Evolutionary conservation across 2,797 vertebrate species (phyloP), one percentile per base, ranked within the genome.

Genomic region (Sebastes hubbsi): DNA sequence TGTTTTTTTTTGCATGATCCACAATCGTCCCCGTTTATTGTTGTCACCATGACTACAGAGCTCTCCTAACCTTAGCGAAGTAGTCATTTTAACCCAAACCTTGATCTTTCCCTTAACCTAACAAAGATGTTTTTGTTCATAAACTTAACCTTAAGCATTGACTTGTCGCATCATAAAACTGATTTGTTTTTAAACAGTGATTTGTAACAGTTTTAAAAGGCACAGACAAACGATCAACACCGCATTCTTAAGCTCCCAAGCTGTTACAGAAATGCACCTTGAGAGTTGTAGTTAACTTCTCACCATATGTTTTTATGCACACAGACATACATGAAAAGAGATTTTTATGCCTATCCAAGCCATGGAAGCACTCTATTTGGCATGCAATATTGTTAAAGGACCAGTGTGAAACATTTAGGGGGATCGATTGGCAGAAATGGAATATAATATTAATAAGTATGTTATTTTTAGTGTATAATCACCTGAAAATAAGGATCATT

Each of bases 71-170:
- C 42, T 46, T 46, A 46, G 16, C 16, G 42, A 0, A 46, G 16
- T 2, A 46, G 16, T 46, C 16, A 46, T 46, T 46, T 46, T 18
- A 18, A 46, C 42, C 42, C 42, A 46, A 8, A 46, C 1, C 42
- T 7, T 0, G 42, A 46, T 46, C 14, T 46, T 46, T 46, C 42
- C 42, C 16, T 46, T 18, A 46, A 18, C 42, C 14, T 18, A 18
- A 18, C 16, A 18, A 46, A 46, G 1, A 46, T 0, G 14, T 46
- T 46, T 1, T 18, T 18, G 14, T 42, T 42, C 38, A 0, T 0
- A 16, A 46, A 46, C 42, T 18, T 46, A 2, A 46, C 2, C 42
- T 49, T 20, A 8, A 20, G 1, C 7, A 49, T 49, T 49, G 42
- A 46, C 42, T 49, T 5, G 22, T 52, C 20, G 20, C 49, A 5